Percentiles rank a stretch among this genome's conserved stretches.
These are phyloP conservation scores for Felis chaus DNA, from an alignment of 2,113 vertebrate species.

Conservation along the genomic window DNA sequence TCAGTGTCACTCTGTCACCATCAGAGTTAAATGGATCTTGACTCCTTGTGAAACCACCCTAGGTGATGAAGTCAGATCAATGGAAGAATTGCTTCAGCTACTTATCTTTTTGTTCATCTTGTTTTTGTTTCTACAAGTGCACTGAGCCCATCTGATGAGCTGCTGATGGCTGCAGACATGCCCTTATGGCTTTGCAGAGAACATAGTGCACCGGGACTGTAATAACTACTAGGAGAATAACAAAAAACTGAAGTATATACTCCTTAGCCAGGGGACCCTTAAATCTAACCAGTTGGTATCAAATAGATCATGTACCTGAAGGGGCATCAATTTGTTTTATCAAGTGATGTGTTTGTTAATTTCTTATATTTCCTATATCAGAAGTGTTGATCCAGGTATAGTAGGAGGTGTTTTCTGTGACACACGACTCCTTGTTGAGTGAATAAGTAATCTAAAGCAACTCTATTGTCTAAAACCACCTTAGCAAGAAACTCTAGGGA, in stretches of 20 bases:
- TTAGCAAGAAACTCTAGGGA: neutral
- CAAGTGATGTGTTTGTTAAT: neutral
- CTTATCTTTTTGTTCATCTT: neutral
- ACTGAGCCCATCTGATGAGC: neutral
- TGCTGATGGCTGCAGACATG: neutral
- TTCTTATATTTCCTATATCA: neutral
- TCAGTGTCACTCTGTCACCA: neutral
- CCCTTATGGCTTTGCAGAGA: neutral
- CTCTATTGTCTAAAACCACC: neutral
- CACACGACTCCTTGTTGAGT: neutral
- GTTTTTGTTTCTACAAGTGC: neutral
- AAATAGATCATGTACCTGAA: neutral
- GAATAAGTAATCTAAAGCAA: neutral
- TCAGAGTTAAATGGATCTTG: neutral
- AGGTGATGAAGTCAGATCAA: neutral
- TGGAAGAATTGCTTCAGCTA: neutral
- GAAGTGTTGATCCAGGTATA: neutral
- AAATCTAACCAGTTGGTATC: neutral
- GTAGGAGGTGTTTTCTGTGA: neutral
- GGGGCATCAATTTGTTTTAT: neutral
- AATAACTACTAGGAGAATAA: neutral
- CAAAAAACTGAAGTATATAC: neutral
- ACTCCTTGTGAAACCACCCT: neutral
- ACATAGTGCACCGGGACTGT: neutral
- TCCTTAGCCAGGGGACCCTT: neutral